A percentile compares a stretch with the other conserved stretches of the same genome.
Conservation (phyloP, 2,113 vertebrate species). For the Antechinus flavipes region DNA sequence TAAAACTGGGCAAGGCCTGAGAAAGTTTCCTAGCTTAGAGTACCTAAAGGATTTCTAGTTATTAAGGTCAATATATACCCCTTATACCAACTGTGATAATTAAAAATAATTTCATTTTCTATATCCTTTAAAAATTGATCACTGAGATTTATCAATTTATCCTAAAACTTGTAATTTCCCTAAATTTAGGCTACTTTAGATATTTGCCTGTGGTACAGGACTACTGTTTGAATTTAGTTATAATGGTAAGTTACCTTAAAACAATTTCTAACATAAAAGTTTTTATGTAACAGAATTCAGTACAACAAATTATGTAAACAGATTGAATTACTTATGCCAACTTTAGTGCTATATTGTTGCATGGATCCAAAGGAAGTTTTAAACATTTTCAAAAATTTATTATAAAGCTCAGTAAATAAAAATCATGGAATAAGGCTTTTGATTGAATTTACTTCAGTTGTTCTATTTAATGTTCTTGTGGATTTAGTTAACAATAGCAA, state of each 20-base stretch:
- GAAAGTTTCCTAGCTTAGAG: not conserved
- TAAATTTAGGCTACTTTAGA: not conserved
- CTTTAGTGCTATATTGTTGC: not conserved
- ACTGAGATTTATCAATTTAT: not conserved
- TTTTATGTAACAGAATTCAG: not conserved
- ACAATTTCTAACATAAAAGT: not conserved
- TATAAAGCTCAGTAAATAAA: not conserved
- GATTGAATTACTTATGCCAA: accelerated
- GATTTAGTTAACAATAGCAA: not conserved
- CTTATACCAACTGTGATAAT: not conserved
- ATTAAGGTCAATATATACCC: not conserved
- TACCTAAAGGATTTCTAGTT: not conserved
- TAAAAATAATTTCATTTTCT: not conserved
- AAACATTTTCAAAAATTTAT: not conserved
- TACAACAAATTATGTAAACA: not conserved
- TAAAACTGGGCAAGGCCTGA: not conserved
- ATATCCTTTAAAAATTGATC: not conserved
- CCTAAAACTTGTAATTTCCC: not conserved
- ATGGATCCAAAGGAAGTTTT: not conserved
- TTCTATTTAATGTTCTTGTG: not conserved
- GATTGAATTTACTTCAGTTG: not conserved
- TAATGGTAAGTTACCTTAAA: not conserved
- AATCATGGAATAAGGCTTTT: not conserved
- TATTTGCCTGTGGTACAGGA: not conserved
- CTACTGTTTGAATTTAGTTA: not conserved